Conservation (phyloP, 1,140 invertebrate genomes). For the Phymastichus coffea region DNA sequence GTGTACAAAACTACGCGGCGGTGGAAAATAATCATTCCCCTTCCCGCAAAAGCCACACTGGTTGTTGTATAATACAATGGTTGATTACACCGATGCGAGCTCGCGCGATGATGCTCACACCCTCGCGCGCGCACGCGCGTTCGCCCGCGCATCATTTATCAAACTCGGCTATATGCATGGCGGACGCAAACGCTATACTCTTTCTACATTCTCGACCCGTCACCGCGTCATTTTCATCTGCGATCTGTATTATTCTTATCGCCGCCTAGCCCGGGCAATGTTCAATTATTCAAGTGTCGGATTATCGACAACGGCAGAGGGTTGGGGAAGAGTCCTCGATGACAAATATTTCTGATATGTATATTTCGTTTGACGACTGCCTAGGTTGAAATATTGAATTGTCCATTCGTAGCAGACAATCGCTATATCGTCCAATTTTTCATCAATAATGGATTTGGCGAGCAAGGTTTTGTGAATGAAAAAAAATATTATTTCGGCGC, state of each 20-base stretch:
- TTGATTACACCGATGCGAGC: constrained; percentile 42
- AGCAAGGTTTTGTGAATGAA: too few relatives aligned
- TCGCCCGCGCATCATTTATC: constrained; percentile 48
- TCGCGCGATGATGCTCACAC: constrained; percentile 29
- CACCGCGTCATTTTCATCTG: constrained; percentile 35
- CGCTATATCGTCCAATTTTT: too few relatives aligned
- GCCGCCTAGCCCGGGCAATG: background rate
- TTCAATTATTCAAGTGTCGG: constrained; percentile 25
- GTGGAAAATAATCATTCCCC: constrained; percentile 23
- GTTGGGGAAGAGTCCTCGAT: constrained; percentile 10
- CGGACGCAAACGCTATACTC: too few relatives aligned
- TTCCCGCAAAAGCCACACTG: constrained; percentile 40
- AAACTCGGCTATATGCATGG: too few relatives aligned
- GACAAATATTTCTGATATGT: constrained; percentile 8
- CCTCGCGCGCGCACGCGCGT: constrained; percentile 38
- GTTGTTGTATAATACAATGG: constrained; percentile 50
- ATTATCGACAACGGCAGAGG: constrained; percentile 13
- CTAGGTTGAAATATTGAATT: constrained; percentile 6
- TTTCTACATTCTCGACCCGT: constrained; percentile 20
- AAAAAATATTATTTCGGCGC: too few relatives aligned
- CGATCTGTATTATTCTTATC: constrained; percentile 44
- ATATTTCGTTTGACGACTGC: background rate
- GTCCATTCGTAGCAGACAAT: background rate
- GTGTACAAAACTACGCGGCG: too few relatives aligned
- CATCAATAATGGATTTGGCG: too few relatives aligned